Evolutionary conservation across 2,888 invertebrate genomes (phyloP), one percentile per base, ranked within the genome.

Genomic region (Thera obeliscata): DNA sequence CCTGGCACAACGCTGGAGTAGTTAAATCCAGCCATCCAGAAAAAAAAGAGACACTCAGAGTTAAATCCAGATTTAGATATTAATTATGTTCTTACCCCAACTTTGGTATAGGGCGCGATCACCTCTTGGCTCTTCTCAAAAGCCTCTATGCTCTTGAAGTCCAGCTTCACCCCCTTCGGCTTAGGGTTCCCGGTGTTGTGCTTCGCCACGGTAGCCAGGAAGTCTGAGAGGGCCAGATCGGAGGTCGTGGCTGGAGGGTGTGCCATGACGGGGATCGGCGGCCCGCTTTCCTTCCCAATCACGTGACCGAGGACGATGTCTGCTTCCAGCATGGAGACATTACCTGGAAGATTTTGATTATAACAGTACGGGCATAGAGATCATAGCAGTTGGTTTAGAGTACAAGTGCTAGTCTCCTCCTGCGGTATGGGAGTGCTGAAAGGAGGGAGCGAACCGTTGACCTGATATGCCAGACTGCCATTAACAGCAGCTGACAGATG

Each of bases 81-180:
- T 22, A 41, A 46, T 9, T 5, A 46, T 46, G 8, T 9, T 12
- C 52, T 9, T 71, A 91, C 92, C 86, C 87, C 87, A n/a, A 87
- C 85, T 58, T 87, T 90, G 48, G 82, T 85, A 66, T 88, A 91
- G 49, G 83, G 84, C 1, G 86, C 86, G 11, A 93, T 90, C 22
- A 95, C 86, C 0, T 83, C 81, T 46, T 94, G 87, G 3, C 96
- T 95, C 50, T 89, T 90, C 65, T 95, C 93, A 79, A 96, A 96
- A 0, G 96, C 97, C 56, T 96, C 96, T 55, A 96, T 95, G 1
- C 95, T 94, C 87, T 98, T 98, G 83, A 98, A 98, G 87, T 98
- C 98, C 56, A 98, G 89, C 84, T 98, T 98, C 1, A 98, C 95
- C 0, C 98, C 98, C 83, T 97, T 98, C 75, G 87, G 91, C 67